Conservation (phyloP, 2,797 vertebrate species). For the Cichlasoma orientale region DNA sequence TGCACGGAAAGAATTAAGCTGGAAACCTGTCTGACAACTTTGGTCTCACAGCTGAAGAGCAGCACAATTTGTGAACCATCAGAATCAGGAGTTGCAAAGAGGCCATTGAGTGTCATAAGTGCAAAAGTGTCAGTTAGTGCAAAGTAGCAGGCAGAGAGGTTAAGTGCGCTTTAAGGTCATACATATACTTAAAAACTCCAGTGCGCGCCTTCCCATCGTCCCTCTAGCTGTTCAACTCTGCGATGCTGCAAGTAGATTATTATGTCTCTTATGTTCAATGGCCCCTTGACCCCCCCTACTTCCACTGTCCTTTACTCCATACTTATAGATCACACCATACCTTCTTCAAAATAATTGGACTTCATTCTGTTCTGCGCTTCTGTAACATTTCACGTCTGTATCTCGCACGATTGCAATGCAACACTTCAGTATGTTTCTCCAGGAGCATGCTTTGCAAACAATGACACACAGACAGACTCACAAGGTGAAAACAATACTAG, state of each 20-base stretch:
- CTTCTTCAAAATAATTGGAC: background rate
- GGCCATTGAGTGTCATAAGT: background rate
- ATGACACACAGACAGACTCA: background rate
- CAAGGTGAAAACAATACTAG: background rate
- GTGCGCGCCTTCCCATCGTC: background rate
- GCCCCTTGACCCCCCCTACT: conserved; percentile 1
- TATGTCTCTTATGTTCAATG: background rate
- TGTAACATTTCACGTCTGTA: background rate
- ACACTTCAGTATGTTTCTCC: background rate
- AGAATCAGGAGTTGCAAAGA: background rate
- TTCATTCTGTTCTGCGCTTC: background rate
- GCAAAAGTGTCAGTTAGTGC: background rate
- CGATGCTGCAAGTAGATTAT: background rate
- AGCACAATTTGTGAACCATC: background rate
- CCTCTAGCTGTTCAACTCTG: background rate
- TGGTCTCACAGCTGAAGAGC: background rate
- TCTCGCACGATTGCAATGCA: background rate
- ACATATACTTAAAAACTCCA: background rate
- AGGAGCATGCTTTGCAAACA: background rate
- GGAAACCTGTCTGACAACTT: background rate
- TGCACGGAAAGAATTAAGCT: background rate
- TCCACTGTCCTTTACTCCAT: background rate
- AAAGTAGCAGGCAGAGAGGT: background rate
- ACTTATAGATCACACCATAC: background rate
- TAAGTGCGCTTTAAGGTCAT: conserved; percentile 2